Evolutionary conservation across 2,113 vertebrate species (phyloP), one percentile per base, ranked within the genome.

Genomic region (Paracanthobrama guichenoti): DNA sequence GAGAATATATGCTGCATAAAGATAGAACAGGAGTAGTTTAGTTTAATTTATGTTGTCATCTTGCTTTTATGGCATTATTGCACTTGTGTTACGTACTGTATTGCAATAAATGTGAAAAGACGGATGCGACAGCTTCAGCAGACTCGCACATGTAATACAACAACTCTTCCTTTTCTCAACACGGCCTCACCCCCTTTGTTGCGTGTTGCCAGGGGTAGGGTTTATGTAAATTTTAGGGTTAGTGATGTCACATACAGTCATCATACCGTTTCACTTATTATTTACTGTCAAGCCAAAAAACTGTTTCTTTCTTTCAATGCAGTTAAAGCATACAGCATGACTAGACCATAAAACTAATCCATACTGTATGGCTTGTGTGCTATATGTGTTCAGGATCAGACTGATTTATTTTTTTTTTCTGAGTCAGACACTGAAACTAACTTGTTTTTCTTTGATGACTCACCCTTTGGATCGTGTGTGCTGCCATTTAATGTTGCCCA

Each of bases 401-500:
- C 48, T 7, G 50, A 69, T 31, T 31, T 28, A 4, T 31, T 55
- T 18, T 20, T 69, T 35, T 9, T 71, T 71, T 44, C 35, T 44
- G 67, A 44, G 20, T 71, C 44, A 71, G 64, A n/a, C n/a, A 71
- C 35, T 22, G 14, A 28, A 31, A 66, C 6, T 66, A 31, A 31
- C 66, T 69, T 69, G 42, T 44, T 67, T 22, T 60, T 44, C 24
- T 5, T 18, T 26, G 9, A 26, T 71, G 64, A 14, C 69, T 79
- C 44, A 75, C 55, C n/a, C 39, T 20, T n/a, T 50, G 31, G 59
- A 31, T 31, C 7, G 66, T 67, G 24, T 18, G 22, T 55, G 22
- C 39, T 24, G 73, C 10, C 35, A 81, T 50, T 76, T 57, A 62
- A 69, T 62, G 28, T 76, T 74, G 86, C 78, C 13, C 22, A 39